Base-by-base conservation (phyloP, 2,113 vertebrate genomes). In the Meriones unguiculatus region DNA sequence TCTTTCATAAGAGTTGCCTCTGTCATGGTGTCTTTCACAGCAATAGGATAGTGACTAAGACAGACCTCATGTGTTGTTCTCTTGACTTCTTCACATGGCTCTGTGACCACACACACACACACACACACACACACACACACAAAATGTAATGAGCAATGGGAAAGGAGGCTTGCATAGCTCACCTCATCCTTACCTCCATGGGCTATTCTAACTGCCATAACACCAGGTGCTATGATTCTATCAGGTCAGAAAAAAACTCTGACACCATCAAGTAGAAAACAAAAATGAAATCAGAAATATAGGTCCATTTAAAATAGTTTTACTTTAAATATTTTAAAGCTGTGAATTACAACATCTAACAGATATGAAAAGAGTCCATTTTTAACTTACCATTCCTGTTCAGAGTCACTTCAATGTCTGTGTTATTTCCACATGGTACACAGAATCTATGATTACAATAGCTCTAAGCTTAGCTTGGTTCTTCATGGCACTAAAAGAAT, bases 241-340 rank as follows among this genome's bases (percentile, higher is more conserved):
- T 15, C 20, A 22, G 28, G 10, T 67, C 78, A 32, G 41, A 64
- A 82, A 89, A 77, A 70, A 32, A 73, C n/a, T 25, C 5, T 9
- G 32, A 46, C 35, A 75, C 50, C n/a, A 92, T 65, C 62, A 62
- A 80, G 82, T 59, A 50, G 46, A 64, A 32, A 65, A 59, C 69
- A 90, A 90, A 87, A 82, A 81, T 28, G 20, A 52, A 85, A 81
- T 70, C 59, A 41, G 41, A 76, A n/a, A 65, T 30, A 70, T 20
- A 95, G 54, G 15, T 86, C 15, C 50, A 76, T 84, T 89, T 64
- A 50, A 95, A 86, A 69, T 50, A 50, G 24, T 46, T 72, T 90
- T 38, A 52, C 50, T 24, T 88, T 59, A 76, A 81, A 91, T 30
- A 69, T 41, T 62, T 75, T 75, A 81, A 69, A 62, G 35, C 35